A percentile compares a stretch with the other conserved stretches of the same genome.
These are phyloP conservation scores for human (Homo sapiens) DNA, from an alignment of 2,113 vertebrate genomes.

Conservation along the genomic window DNA sequence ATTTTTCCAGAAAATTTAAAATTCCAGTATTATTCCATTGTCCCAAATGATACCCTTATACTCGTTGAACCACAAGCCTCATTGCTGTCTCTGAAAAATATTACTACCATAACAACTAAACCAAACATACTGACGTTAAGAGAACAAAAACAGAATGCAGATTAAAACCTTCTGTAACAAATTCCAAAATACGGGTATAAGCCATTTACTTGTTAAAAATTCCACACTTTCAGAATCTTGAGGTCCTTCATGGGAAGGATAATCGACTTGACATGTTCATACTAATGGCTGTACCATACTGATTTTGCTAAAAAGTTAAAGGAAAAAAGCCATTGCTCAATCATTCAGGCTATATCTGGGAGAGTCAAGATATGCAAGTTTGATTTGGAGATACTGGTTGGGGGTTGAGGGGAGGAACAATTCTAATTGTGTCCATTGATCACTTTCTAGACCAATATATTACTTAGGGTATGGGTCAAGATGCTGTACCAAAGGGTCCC, in stretches of 20 bases:
- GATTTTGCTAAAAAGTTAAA: neutral
- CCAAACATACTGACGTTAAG: constrained; percentile 8
- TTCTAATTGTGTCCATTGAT: neutral
- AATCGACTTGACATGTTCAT: neutral
- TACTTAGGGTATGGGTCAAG: neutral
- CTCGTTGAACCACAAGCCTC: constrained; percentile 14
- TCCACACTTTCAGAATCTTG: neutral
- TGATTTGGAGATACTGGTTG: neutral
- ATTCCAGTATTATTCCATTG: constrained; percentile 8
- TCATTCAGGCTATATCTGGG: neutral
- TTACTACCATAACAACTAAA: constrained; percentile 23
- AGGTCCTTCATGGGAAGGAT: neutral
- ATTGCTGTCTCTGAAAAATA: constrained; percentile 27
- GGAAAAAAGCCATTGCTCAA: neutral
- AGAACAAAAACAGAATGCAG: constrained; percentile 52
- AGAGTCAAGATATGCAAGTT: neutral
- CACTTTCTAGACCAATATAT: neutral
- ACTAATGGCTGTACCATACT: neutral
- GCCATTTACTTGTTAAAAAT: constrained; percentile 26
- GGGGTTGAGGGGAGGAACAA: neutral
- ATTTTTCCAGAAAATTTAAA: constrained; percentile 46
- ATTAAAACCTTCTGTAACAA: constrained; percentile 48
- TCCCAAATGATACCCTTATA: neutral
- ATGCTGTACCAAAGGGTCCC: neutral
- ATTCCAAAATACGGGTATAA: neutral